These are phyloP conservation scores for Salvelinus alpinus DNA, from an alignment of 2,113 vertebrate genomes.

Conservation along the genomic window DNA sequence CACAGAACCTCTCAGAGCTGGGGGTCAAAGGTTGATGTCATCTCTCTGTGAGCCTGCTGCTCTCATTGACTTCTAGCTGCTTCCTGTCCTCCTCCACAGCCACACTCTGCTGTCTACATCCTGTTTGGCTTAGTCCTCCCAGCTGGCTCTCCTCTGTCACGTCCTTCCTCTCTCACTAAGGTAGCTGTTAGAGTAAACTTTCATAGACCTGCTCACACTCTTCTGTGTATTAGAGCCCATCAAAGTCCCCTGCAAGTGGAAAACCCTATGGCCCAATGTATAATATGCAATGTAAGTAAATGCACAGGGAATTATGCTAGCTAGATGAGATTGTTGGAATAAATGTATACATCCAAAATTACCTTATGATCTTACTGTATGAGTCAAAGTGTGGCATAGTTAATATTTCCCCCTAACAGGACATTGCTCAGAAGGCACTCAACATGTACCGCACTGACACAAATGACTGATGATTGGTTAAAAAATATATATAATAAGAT, in stretches of 20 bases:
- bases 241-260: not conserved
- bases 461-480: too few relatives aligned
- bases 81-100: slow-evolving; percentile 49
- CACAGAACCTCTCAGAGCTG: not conserved
- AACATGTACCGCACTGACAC: too few relatives aligned
- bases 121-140: slow-evolving; percentile 42
- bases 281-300: not conserved
- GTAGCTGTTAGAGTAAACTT: not conserved
- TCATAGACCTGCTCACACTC: not conserved
- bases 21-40: slow-evolving; percentile 2
- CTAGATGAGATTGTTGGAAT: not conserved
- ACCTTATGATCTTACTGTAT: not conserved
- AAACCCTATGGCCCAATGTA: not conserved
- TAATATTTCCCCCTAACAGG: not conserved
- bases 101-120: slow-evolving; percentile 54
- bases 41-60: too few relatives aligned
- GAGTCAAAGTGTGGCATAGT: not conserved
- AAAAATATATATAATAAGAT: too few relatives aligned
- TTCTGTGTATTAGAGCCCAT: not conserved
- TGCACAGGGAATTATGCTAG: not conserved
- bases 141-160: not conserved
- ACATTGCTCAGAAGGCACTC: too few relatives aligned
- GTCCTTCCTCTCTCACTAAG: not conserved
- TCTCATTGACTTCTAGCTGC: slow-evolving; percentile 6
- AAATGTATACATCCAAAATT: too few relatives aligned